These are phyloP conservation scores for Nycteola revayana DNA, from an alignment of 2,888 invertebrate species.

Conservation along the genomic window DNA sequence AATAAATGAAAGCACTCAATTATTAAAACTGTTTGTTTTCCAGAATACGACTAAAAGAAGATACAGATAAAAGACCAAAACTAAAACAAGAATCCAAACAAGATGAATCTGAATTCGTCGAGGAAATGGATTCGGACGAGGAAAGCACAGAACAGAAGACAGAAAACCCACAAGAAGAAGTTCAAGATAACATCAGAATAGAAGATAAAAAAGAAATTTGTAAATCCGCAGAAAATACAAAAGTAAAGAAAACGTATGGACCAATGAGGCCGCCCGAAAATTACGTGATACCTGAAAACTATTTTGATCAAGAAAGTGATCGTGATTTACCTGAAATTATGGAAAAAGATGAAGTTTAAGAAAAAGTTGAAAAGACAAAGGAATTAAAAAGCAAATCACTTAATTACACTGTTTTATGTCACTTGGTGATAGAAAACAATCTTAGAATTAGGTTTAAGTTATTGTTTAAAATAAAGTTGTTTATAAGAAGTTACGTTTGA, in stretches of 20 bases:
- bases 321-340: slow-evolving; percentile 72
- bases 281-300: slow-evolving; percentile 70
- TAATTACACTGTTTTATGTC: no score
- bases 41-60: slow-evolving; percentile 77
- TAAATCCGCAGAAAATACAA: slow-evolving; percentile 9
- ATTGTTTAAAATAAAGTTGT: no score
- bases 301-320: slow-evolving; percentile 67
- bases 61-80: slow-evolving; percentile 51
- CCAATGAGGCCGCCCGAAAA: slow-evolving; percentile 76
- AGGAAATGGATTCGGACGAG: slow-evolving; percentile 77
- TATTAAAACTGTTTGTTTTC: no score
- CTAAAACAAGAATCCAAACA: slow-evolving; percentile 38
- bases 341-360: slow-evolving; percentile 45
- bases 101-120: slow-evolving; percentile 73
- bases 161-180: slow-evolving; percentile 3
- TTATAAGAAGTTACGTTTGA: no score
- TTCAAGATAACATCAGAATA: slow-evolving; percentile 5
- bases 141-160: slow-evolving; percentile 30
- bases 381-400: no score
- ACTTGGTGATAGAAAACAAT: no score
- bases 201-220: slow-evolving; percentile 7
- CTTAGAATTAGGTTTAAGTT: no score
- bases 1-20: no score
- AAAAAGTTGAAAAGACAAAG: no score
- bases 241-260: slow-evolving; percentile 57